Conservation (phyloP, 2,113 vertebrate genomes). For the Sinosuthora webbiana region DNA sequence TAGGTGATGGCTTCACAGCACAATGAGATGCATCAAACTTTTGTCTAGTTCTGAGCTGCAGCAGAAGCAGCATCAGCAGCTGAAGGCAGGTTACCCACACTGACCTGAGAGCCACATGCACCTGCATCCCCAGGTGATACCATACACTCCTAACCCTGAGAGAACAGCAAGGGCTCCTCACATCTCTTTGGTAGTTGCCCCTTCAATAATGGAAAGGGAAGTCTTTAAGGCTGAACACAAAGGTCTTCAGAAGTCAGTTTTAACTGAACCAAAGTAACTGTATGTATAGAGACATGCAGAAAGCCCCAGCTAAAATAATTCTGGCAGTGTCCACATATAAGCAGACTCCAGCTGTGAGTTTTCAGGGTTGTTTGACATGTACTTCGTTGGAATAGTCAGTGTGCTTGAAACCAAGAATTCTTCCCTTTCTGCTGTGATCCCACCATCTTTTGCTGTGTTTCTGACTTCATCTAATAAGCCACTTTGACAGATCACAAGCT, state of each 20-base stretch:
- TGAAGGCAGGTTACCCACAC: not conserved
- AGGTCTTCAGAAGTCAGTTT: not conserved
- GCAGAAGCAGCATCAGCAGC: not conserved
- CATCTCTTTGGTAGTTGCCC: not conserved
- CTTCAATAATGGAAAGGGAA: not conserved
- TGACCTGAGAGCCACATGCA: accelerated
- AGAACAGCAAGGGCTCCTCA: not conserved
- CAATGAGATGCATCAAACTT: accelerated
- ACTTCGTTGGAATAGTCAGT: not conserved
- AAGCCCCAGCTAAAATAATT: not conserved
- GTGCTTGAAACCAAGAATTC: not conserved
- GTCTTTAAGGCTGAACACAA: not conserved
- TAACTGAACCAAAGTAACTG: not conserved
- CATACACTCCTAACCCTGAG: accelerated
- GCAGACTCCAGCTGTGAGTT: not conserved
- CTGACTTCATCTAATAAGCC: not conserved
- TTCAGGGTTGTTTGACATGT: not conserved
- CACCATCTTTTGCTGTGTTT: not conserved
- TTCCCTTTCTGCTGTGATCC: not conserved
- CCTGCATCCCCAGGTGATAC: not conserved
- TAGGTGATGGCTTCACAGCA: not conserved
- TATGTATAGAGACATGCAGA: not conserved
- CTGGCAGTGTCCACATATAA: not conserved
- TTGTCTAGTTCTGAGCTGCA: not conserved
- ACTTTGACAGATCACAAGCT: not conserved